Evolutionary conservation across 2,888 invertebrate species (phyloP).

Genomic region (Craniophora ligustri): DNA sequence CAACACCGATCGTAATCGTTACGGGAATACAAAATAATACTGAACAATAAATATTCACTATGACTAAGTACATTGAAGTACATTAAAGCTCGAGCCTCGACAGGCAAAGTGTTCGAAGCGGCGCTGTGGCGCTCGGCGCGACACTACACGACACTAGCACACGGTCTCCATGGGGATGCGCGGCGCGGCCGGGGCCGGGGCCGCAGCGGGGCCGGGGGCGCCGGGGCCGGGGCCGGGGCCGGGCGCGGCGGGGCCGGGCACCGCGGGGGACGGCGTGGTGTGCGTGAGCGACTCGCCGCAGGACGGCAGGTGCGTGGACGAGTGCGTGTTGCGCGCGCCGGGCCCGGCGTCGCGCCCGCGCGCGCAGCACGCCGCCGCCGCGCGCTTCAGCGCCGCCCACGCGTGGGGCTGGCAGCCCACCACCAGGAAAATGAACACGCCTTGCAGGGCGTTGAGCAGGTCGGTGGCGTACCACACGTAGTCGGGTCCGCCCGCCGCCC

Average conservation of each 20-base stretch:
- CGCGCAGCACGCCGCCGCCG: conserved; percentile 84
- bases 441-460: conserved; percentile 95
- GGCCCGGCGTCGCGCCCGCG: conserved; percentile 83
- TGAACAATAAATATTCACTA: conserved; percentile 77
- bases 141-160: conserved; percentile 74
- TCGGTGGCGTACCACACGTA: conserved; percentile 95
- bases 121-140: conserved; percentile 3
- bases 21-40: conserved; percentile 83
- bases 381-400: conserved; percentile 79
- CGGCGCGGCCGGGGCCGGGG: conserved; percentile 75
- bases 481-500: conserved; percentile 94
- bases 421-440: conserved; percentile 96
- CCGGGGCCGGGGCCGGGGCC: conserved; percentile 88
- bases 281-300: conserved; percentile 93
- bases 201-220: conserved; percentile 80
- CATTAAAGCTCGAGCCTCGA: conserved; percentile 56
- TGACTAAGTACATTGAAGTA: conserved; percentile 57
- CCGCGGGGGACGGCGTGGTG: conserved; percentile 90
- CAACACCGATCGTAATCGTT: conserved; percentile 67
- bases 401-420: conserved; percentile 96
- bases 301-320: conserved; percentile 94
- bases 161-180: conserved; percentile 90
- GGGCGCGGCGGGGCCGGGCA: conserved; percentile 85
- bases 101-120: conserved; percentile 39
- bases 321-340: conserved; percentile 86